These are phyloP conservation scores for Pachymerium ferrugineum DNA, from an alignment of 2,888 invertebrate genomes.

Conservation along the genomic window DNA sequence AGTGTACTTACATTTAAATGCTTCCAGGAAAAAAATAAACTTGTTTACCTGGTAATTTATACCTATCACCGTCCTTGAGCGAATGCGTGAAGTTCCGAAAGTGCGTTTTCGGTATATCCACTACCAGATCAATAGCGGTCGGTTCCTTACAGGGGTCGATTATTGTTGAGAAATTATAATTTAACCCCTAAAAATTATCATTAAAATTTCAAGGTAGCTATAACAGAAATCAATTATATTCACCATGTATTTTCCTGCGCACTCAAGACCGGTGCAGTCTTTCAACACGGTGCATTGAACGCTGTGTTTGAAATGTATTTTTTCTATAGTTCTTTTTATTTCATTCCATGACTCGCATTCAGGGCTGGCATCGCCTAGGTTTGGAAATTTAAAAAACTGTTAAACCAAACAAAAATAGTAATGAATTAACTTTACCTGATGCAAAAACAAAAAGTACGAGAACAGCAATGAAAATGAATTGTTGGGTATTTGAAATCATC, in stretches of 20 bases:
- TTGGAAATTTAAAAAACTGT: no score
- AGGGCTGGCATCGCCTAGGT: no score
- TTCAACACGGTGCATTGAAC: not conserved
- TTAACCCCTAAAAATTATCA: not conserved
- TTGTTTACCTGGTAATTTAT: slow-evolving; percentile 3
- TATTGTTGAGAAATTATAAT: not conserved
- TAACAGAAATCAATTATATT: not conserved
- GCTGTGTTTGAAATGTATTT: not conserved
- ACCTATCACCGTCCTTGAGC: not conserved
- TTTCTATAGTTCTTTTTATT: not conserved
- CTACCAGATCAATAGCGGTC: not conserved
- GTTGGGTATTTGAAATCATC: no score
- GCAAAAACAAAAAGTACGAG: no score
- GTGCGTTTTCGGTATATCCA: not conserved
- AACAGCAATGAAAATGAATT: no score
- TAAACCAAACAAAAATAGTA: no score
- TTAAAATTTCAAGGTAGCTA: not conserved
- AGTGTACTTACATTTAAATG: not conserved
- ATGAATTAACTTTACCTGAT: no score
- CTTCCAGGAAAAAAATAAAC: not conserved
- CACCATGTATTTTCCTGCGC: not conserved
- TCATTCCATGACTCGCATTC: not conserved
- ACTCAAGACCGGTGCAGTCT: not conserved
- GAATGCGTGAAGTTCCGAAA: not conserved
- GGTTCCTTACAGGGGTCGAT: not conserved